Conservation (phyloP, 1,140 invertebrate species). For the Lepidotrigona ventralis region DNA sequence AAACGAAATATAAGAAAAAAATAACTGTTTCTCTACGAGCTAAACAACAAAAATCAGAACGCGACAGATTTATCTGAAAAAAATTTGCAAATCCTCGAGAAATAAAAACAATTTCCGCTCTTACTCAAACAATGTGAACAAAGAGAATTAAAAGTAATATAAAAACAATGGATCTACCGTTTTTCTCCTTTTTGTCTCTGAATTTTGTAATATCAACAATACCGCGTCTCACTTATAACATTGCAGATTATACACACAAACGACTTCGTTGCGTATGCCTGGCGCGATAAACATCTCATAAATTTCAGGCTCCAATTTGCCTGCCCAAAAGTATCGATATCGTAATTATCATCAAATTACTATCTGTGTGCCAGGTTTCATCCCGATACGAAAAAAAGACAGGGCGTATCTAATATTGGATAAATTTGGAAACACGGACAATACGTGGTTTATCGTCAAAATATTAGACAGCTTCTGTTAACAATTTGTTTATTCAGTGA, state of each 20-base stretch:
- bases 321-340: not conserved
- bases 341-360: constrained; percentile 13
- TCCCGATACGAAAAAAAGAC: not conserved
- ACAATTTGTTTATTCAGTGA: constrained; percentile 41
- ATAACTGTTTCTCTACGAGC: too few relatives aligned
- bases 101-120: too few relatives aligned
- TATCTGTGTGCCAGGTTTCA: too few relatives aligned
- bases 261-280: not conserved
- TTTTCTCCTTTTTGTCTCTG: not conserved
- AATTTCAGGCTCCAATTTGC: not conserved
- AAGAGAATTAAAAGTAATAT: not conserved
- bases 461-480: constrained; percentile 20
- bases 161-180: not conserved
- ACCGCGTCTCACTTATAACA: not conserved
- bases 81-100: too few relatives aligned
- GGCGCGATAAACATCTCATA: not conserved
- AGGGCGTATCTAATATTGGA: not conserved
- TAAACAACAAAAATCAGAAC: too few relatives aligned
- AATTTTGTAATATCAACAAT: not conserved
- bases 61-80: too few relatives aligned
- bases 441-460: not conserved
- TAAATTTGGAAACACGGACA: not conserved
- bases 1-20: too few relatives aligned
- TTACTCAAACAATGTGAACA: too few relatives aligned
- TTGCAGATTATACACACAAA: not conserved